Percentiles rank a stretch among this genome's conserved stretches.
phyloP scores from a whole-genome alignment of 2,113 vertebrate species.

The Sturnus vulgaris region DNA sequence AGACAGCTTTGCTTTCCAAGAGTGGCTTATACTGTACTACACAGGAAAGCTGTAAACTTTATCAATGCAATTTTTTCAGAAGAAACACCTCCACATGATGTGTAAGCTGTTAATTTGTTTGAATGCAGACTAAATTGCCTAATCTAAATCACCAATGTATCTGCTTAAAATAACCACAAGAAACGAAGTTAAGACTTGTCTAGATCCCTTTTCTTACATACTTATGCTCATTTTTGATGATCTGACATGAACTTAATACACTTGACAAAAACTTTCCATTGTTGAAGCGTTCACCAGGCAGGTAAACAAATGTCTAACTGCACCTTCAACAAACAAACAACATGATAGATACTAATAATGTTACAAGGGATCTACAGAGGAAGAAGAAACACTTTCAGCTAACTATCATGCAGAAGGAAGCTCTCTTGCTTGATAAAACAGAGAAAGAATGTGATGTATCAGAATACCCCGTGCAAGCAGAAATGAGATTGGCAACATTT shows the following conservation, averaged over 20 bases:
- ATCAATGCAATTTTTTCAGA: neutral
- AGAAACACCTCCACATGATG: neutral
- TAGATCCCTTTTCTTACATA: neutral
- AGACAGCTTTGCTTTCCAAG: neutral
- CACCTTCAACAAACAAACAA: neutral
- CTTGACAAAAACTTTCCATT: neutral
- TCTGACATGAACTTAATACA: neutral
- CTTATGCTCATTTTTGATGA: neutral
- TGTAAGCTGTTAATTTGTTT: neutral
- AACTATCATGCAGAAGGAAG: neutral
- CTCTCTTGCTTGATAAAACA: constrained; percentile 6
- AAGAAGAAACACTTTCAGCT: neutral
- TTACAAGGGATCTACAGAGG: neutral
- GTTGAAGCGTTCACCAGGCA: neutral
- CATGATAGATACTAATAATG: neutral
- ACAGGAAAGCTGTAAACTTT: neutral
- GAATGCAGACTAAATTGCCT: neutral
- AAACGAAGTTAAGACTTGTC: neutral
- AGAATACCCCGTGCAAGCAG: constrained; percentile 23
- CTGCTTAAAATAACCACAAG: neutral
- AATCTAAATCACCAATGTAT: neutral
- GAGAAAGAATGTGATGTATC: neutral
- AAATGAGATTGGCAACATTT: neutral
- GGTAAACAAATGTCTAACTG: neutral
- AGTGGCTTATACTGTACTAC: neutral